Base-by-base conservation (phyloP, 2,797 vertebrate genomes). In the Darevskia nairensis region DNA sequence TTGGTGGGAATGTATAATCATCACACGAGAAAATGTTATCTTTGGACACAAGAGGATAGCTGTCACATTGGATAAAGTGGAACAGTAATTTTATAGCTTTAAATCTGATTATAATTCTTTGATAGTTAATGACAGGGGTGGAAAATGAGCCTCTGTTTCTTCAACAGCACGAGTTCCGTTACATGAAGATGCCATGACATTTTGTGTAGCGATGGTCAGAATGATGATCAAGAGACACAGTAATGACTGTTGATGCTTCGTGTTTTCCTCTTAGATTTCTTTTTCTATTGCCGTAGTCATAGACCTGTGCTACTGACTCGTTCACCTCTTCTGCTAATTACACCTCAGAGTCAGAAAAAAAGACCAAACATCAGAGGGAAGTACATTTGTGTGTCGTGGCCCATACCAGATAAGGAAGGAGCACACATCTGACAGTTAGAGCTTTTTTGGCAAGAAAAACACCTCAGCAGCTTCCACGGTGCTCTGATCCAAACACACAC, bases 131-230 rank as follows among this genome's bases (percentile, higher is more conserved):
- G 85, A 88, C 68, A 89, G 72, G 25, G 89, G 21, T 81, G 71
- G 89, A 90, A 87, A 92, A 80, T 76, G 1, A 93, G 41, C 27
- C 91, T 90, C 27, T 88, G 90, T 90, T 94, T 86, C 35, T 1
- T 87, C 80, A 89, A 46, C 88, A 71, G 29, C 2, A 81, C 39
- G 39, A 88, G 21, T 92, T 94, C 92, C 86, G 46, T 84, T 88
- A 79, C 15, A 29, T 79, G 61, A 85, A 44, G 84, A 7, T 5
- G 7, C 46, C 75, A 32, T 89, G 90, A 81, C 9, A 84, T 92
- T 94, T 88, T 87, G 10, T 84, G 21, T 84, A 81, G 27, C 17
- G 81, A 27, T 23, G 1, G 19, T 90, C 68, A 92, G 72, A 83
- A 6, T 91, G 90, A 92, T 90, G 85, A 90, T 55, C 17, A 3